Evolutionary conservation across 2,888 invertebrate species (phyloP), one percentile per base, ranked within the genome.

Genomic region (Entomobrya multifasciata): DNA sequence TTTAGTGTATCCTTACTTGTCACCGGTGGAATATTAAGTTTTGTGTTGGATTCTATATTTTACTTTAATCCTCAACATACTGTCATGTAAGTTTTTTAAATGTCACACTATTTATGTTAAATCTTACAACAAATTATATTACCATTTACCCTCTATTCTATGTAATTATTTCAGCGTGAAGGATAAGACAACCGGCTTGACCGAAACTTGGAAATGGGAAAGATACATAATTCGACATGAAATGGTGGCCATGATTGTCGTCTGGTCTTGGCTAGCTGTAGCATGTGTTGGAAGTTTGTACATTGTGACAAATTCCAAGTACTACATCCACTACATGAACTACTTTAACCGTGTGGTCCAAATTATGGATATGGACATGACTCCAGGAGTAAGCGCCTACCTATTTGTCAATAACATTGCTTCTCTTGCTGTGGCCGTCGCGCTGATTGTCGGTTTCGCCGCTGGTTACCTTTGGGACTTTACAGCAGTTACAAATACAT

Each of bases 291-390:
- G 89, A 22, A 88, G 88, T 49, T 41, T 84, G 13, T 87, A 89
- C 17, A 81, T 88, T 20, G 70, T 90, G 11, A 36, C 74, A 0
- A 83, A 89, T 30, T 88, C 88, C 6, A 87, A 86, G 15, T 88
- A 80, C 20, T 89, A 88, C 55, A 89, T 89, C 11, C 88, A 89
- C n/a, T 89, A 88, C 72, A 89, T 90, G 84, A 89, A 89, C 70
- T 89, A 89, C 78, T 90, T 89, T 80, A 89, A 89, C 22, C 77
- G 87, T 49, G 87, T 88, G 0, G 90, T 90, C 17, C 87, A 87
- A 85, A 55, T 89, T 6, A 88, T 89, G 80, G 90, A 90, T 55
- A 89, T 90, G 86, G 89, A 90, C 25, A 81, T 89, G 70, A 89
- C 89, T 1, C 60, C 79, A 0, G 89, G 89, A 8, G 88, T 90